A percentile compares a stretch with the other conserved stretches of the same genome.
Evolutionary conservation across 2,797 vertebrate genomes (phyloP).

Genomic region (Steatocranus sp.): DNA sequence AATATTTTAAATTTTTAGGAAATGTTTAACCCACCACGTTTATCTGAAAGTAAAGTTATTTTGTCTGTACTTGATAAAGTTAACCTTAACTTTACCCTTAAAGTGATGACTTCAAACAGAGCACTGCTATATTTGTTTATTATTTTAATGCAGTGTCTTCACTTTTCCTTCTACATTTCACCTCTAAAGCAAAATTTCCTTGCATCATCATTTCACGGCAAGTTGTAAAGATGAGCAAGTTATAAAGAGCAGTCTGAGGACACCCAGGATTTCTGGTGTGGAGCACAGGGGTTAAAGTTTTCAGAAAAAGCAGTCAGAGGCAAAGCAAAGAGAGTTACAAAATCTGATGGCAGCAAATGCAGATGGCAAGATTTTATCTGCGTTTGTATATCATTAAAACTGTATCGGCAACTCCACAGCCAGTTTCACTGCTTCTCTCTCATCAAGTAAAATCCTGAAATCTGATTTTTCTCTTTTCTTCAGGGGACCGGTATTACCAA

Average conservation of each 20-base stretch:
- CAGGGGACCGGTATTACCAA: slow-evolving; percentile 85
- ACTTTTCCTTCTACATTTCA: background rate
- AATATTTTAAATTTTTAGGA: background rate
- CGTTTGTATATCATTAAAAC: background rate
- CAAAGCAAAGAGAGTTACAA: background rate
- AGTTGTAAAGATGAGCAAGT: background rate
- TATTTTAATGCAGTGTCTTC: background rate
- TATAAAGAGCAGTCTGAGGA: background rate
- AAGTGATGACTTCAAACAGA: background rate
- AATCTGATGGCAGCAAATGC: background rate
- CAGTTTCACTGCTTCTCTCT: background rate
- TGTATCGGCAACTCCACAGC: background rate
- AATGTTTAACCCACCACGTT: background rate
- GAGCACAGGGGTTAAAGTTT: background rate
- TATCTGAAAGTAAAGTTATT: background rate
- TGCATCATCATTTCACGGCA: background rate
- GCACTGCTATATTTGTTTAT: background rate
- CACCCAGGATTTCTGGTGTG: background rate
- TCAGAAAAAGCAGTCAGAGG: background rate
- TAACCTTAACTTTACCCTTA: background rate
- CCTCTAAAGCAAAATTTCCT: background rate
- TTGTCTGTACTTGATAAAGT: background rate
- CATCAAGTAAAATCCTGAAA: background rate
- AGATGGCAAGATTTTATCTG: background rate
- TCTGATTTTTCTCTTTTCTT: background rate